These are phyloP conservation scores for Ceratina calcarata DNA, from an alignment of 1,140 invertebrate genomes.

Conservation along the genomic window DNA sequence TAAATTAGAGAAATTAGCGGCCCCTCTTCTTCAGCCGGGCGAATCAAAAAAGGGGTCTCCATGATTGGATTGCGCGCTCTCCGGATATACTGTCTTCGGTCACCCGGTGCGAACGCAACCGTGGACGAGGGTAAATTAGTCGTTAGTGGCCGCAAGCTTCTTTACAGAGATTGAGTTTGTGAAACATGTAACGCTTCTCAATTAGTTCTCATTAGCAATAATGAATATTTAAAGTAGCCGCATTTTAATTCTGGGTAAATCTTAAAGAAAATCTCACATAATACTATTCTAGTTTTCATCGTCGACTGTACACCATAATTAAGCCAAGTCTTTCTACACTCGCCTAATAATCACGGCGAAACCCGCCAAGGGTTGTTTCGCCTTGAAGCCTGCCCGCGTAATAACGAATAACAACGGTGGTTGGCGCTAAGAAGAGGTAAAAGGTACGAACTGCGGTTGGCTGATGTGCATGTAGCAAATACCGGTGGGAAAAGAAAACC, in stretches of 20 bases:
- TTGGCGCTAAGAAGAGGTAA: not conserved
- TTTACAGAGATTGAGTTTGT: too few relatives aligned
- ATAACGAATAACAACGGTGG: constrained; percentile 3
- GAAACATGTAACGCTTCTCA: not conserved
- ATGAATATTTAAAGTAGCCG: too few relatives aligned
- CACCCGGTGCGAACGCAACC: constrained; percentile 1
- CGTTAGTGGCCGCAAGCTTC: constrained; percentile 11
- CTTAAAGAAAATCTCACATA: too few relatives aligned
- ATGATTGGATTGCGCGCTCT: constrained; percentile 35
- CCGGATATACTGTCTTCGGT: constrained; percentile 10
- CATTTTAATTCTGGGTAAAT: too few relatives aligned
- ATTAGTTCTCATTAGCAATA: not conserved
- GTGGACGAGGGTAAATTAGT: constrained; percentile 41
- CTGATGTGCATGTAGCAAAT: too few relatives aligned
- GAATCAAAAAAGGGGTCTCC: constrained; percentile 12
- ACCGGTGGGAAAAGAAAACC: not conserved
- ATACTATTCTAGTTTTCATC: not conserved
- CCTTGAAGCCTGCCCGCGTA: not conserved
- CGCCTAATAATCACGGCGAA: constrained; percentile 23
- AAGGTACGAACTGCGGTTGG: too few relatives aligned
- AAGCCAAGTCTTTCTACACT: not conserved
- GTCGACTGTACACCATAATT: not conserved
- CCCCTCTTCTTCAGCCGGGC: constrained; percentile 30
- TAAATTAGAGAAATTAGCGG: constrained; percentile 66
- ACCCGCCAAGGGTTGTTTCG: not conserved